phyloP scores from a whole-genome alignment of 2,797 vertebrate genomes.

The Gorsachius magnificus region DNA sequence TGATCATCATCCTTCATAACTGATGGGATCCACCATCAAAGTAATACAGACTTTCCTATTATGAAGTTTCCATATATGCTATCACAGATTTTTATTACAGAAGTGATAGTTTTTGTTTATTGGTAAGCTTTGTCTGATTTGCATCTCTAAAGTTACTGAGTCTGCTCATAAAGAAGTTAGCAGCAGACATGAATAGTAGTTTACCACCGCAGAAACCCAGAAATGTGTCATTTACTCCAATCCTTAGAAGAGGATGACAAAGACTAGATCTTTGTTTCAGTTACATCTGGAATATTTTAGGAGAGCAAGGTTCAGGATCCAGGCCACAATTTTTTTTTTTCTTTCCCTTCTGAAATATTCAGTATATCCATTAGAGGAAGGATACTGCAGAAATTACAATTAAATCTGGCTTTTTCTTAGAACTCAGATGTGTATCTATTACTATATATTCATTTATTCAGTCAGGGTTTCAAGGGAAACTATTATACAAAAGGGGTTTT shows the following conservation, averaged over 20 bases:
- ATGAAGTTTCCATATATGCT: background rate
- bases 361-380: background rate
- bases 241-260: background rate
- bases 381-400: background rate
- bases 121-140: background rate
- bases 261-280: background rate
- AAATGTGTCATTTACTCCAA: background rate
- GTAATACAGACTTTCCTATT: background rate
- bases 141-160: background rate
- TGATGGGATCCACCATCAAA: background rate
- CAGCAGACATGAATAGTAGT: background rate
- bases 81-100: background rate
- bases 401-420: background rate
- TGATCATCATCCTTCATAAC: background rate
- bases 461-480: background rate
- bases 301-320: background rate
- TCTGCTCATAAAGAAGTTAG: background rate
- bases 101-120: background rate
- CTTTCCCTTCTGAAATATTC: background rate
- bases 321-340: background rate
- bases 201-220: background rate
- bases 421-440: background rate
- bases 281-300: background rate
- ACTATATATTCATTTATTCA: background rate
- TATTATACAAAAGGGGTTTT: background rate